Base-by-base conservation (phyloP, 1,140 invertebrate species). In the Ericerus pela region DNA sequence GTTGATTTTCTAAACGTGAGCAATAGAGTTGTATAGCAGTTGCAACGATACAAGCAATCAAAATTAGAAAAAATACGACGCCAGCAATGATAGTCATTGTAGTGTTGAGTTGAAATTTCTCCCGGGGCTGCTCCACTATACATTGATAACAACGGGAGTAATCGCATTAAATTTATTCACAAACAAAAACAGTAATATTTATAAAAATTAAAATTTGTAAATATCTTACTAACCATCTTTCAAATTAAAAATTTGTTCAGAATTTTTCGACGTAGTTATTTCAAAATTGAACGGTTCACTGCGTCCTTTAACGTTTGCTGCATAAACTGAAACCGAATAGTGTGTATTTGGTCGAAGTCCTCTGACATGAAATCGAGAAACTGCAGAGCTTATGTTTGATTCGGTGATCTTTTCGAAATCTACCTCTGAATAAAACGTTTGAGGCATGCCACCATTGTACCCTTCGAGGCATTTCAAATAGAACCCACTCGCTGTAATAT, bases 391-490 rank as follows among this genome's bases (percentile, higher is more conserved):
- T 20, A 85, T 70, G 68, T 89, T 89, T 20, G 76, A 77, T 65
- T 76, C 76, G 38, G 87, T 71, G 65, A 80, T 78, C 10, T 18
- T 24, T 73, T 88, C 75, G 58, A 66, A 52, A 61, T 73, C 72
- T n/a, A 82, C 74, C 71, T 91, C 87, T 20, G 92, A 67, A n/a
- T 87, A 72, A 67, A 93, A 93, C 1, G 78, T 78, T 68, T 93
- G 89, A 4, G 79, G 76, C 56, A 93, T 71, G 0, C 90, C 90
- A 1, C 89, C 89, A 66, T 92, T 89, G 69, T 91, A 93, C 0
- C 88, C 90, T 69, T 89, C 85, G 0, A 75, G 75, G 67, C 90
- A 94, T 20, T 79, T 76, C 36, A 92, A 74, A 2, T 79, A 77
- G 62, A 92, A 80, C 0, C 85, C 86, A 38, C 82, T 86, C 62